These are phyloP conservation scores for Archaeoteleia sp. DNA, from an alignment of 2,888 invertebrate genomes.

Conservation along the genomic window DNA sequence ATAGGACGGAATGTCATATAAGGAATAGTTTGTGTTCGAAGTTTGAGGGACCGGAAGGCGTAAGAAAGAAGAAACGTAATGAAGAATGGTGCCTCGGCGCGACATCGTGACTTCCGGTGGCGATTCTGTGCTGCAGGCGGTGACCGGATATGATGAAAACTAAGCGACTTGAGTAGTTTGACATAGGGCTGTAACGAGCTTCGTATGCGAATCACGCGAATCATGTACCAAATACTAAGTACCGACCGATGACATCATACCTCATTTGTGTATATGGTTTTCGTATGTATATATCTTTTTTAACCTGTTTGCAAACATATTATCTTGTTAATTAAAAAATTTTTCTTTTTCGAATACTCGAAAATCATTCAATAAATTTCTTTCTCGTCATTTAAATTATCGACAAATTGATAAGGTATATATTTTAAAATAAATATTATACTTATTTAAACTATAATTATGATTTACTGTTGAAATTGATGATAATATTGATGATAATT, in stretches of 20 bases:
- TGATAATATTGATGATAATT: not conserved
- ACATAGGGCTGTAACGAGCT: slow-evolving; percentile 30
- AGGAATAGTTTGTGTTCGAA: not conserved
- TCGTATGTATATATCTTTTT: not conserved
- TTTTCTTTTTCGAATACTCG: not conserved
- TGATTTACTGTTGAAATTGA: no score
- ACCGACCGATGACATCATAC: slow-evolving; percentile 63
- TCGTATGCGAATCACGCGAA: slow-evolving; percentile 68
- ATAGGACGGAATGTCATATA: no score
- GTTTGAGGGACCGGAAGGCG: slow-evolving; percentile 6
- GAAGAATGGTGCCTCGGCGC: slow-evolving; percentile 22
- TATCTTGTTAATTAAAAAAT: not conserved
- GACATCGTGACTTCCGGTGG: slow-evolving; percentile 66
- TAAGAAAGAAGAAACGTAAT: not conserved
- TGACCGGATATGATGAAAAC: slow-evolving; percentile 69
- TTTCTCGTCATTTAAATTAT: no score
- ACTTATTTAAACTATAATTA: no score
- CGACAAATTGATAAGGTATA: not conserved
- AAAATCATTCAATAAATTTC: no score
- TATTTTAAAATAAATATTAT: no score
- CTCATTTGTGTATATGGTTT: slow-evolving; percentile 36
- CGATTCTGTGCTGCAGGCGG: slow-evolving; percentile 44
- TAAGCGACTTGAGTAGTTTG: slow-evolving; percentile 58
- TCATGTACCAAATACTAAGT: slow-evolving; percentile 69
- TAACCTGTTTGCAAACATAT: not conserved